Evolutionary conservation across 2,888 invertebrate genomes (phyloP).

Genomic region (Nomada ruficornis): DNA sequence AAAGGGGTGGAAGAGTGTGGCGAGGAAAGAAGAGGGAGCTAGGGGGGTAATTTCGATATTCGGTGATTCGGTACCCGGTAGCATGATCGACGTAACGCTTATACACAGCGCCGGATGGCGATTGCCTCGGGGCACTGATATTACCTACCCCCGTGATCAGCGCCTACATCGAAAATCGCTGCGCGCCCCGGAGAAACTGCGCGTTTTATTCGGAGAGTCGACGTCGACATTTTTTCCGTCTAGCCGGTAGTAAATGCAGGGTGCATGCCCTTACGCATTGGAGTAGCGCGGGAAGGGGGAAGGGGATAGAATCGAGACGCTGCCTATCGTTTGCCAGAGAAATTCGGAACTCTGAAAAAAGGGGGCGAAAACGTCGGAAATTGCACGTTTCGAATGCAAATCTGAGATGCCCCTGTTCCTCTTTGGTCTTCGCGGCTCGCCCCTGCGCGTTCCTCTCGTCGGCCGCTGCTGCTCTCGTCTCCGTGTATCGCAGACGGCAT

Average conservation of each 20-base stretch:
- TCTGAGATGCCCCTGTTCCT: slow-evolving; percentile 40
- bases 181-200: slow-evolving; percentile 46
- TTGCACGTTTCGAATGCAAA: slow-evolving; percentile 82
- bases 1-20: not conserved
- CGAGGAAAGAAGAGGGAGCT: slow-evolving; percentile 7
- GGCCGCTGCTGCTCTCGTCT: not conserved
- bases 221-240: slow-evolving; percentile 83
- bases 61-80: slow-evolving; percentile 81
- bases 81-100: slow-evolving; percentile 79
- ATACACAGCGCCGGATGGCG: slow-evolving; percentile 65
- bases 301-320: slow-evolving; percentile 54
- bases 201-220: slow-evolving; percentile 75
- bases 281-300: slow-evolving; percentile 40
- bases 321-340: slow-evolving; percentile 56
- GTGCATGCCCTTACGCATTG: slow-evolving; percentile 65
- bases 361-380: slow-evolving; percentile 75
- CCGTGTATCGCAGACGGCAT: too few relatives aligned
- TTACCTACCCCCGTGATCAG: slow-evolving; percentile 82
- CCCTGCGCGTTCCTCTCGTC: not conserved
- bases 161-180: slow-evolving; percentile 80
- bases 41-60: slow-evolving; percentile 81
- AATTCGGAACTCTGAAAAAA: slow-evolving; percentile 68
- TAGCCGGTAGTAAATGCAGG: slow-evolving; percentile 84
- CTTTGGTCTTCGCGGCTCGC: slow-evolving; percentile 29
- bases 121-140: slow-evolving; percentile 80